Percentiles rank a stretch among this genome's conserved stretches.
These are phyloP conservation scores for Myrmecobius fasciatus DNA, from an alignment of 2,113 vertebrate genomes.

Conservation along the genomic window DNA sequence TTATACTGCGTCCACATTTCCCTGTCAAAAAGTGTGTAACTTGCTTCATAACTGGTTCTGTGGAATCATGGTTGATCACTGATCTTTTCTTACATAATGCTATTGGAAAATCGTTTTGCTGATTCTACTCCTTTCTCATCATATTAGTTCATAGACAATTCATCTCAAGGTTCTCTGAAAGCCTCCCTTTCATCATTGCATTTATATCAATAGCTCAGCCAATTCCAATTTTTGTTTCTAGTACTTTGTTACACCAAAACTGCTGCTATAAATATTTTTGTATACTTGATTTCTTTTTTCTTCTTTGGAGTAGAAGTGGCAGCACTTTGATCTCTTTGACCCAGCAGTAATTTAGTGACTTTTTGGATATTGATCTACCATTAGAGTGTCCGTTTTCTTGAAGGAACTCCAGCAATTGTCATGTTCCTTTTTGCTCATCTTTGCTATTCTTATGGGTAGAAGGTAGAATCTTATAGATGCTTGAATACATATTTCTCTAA, in stretches of 20 bases:
- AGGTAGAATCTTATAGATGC: neutral
- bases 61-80: neutral
- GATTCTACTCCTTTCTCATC: neutral
- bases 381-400: neutral
- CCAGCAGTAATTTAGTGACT: neutral
- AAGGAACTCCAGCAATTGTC: neutral
- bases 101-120: neutral
- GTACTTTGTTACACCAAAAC: neutral
- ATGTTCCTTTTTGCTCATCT: neutral
- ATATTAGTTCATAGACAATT: neutral
- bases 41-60: neutral
- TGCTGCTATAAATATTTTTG: neutral
- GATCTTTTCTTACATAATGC: neutral
- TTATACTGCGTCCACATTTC: neutral
- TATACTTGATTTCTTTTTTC: neutral
- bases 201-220: neutral
- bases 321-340: neutral
- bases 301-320: neutral
- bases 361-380: neutral
- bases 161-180: neutral
- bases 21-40: neutral
- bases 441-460: neutral
- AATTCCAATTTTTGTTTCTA: neutral
- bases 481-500: neutral
- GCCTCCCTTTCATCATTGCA: neutral